Evolutionary conservation across 1,140 invertebrate species (phyloP), one percentile per base, ranked within the genome.

Genomic region (Neodiprion lecontei): DNA sequence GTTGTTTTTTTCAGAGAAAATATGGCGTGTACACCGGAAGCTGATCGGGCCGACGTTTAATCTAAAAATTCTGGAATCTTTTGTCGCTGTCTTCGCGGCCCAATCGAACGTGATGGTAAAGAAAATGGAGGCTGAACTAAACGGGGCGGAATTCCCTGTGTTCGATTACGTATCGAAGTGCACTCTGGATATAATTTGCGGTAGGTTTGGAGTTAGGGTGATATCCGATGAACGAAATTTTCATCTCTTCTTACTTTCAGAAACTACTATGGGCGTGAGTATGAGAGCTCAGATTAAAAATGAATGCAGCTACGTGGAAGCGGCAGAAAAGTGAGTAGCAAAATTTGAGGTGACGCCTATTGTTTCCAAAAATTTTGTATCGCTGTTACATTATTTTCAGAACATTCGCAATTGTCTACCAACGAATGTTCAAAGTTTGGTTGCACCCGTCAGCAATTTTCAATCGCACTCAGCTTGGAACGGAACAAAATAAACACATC

Each of bases 21-120:
- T 93, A 86, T 95, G 94, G 94, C 89, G 89, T 69, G 80, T 80
- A 2, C 87, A 93, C 72, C 86, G 94, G 11, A 92, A 92, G 79
- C 83, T 95, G 21, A 83, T 95, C 4, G 92, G 93, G 0, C 94
- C 94, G 4, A 91, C 94, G 10, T 95, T 95, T 83, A 92, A 95
- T 83, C 94, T 94, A 79, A 91, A 91, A 72, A 93, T 95, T 71
- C 86, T 95, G 12, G 91, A 95, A 77, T 90, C 93, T 75, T 95
- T 94, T 81, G 80, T 95, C 7, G 88, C 90, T 5, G 89, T 94
- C 7, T 94, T 95, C 79, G 93, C 93, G 72, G 88, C 92, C 74
- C 92, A 95, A 79, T 86, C 89, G 7, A 77, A 86, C 7, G 85
- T 91, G 40, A 83, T 95, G 69, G 83, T 90, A 0, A 70, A 90